A percentile compares a stretch with the other conserved stretches of the same genome.
phyloP scores from a whole-genome alignment of 2,113 vertebrate genomes.

The Psilopogon haemacephalus region DNA sequence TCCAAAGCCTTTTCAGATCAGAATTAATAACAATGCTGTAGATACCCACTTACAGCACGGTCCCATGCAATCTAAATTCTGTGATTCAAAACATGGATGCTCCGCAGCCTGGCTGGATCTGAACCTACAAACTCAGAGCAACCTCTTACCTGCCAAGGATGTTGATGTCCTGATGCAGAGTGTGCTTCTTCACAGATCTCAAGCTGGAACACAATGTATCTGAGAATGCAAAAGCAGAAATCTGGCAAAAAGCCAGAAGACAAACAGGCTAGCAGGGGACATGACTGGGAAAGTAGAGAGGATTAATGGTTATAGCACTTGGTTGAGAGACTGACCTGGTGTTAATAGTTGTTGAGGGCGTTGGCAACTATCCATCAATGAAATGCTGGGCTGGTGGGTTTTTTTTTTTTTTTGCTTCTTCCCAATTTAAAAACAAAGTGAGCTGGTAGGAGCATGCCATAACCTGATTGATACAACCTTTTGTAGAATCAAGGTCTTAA shows the following conservation, averaged over 20 bases:
- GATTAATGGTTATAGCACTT: not conserved
- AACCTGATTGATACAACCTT: not conserved
- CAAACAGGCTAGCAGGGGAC: not conserved
- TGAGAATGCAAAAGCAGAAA: not conserved
- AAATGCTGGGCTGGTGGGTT: not conserved
- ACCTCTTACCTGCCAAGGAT: not conserved
- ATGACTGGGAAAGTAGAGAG: not conserved
- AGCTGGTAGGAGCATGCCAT: not conserved
- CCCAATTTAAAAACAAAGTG: not conserved
- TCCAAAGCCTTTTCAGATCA: not conserved
- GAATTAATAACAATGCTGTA: not conserved
- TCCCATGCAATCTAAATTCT: fast-evolving
- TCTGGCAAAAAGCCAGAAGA: not conserved
- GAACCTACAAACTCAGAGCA: not conserved
- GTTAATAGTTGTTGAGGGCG: not conserved
- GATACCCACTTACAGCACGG: not conserved
- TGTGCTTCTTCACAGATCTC: not conserved
- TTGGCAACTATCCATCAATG: not conserved
- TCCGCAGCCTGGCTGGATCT: not conserved
- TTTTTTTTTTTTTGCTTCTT: not conserved
- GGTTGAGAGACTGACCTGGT: not conserved
- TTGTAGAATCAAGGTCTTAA: not conserved
- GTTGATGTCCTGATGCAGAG: not conserved
- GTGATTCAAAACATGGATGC: not conserved
- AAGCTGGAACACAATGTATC: not conserved